phyloP scores from a whole-genome alignment of 2,113 vertebrate species.

The Sander lucioperca region DNA sequence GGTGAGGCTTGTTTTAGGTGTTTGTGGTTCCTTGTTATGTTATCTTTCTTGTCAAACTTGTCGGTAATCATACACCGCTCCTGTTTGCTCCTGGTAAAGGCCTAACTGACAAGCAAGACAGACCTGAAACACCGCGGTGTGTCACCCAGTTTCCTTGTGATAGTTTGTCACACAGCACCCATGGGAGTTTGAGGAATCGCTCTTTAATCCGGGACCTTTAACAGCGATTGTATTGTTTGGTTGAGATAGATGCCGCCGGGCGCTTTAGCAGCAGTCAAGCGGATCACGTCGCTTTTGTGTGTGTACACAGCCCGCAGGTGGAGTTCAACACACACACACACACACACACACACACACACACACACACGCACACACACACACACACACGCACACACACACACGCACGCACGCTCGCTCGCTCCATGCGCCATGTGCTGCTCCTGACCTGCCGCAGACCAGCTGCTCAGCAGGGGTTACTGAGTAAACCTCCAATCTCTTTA shows the following conservation, averaged over 20 bases:
- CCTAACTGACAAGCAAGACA: conserved; percentile 26
- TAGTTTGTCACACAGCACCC: conserved; percentile 58
- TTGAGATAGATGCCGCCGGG: conserved; percentile 76
- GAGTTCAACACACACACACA: conserved; percentile 64
- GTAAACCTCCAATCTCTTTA: conserved; percentile 83
- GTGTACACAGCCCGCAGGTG: conserved; percentile 81
- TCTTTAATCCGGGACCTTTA: conserved; percentile 81
- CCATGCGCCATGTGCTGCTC: conserved; percentile 79
- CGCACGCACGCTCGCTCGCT: conserved; percentile 18
- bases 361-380: conserved; percentile 49
- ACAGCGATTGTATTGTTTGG: conserved; percentile 78
- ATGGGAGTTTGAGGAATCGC: conserved; percentile 66
- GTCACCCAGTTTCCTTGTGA: conserved; percentile 30
- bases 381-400: conserved; percentile 32
- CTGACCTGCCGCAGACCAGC: conserved; percentile 82
- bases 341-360: conserved; percentile 39
- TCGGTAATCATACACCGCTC: conserved; percentile 68
- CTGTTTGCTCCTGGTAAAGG: conserved; percentile 55
- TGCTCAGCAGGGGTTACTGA: conserved; percentile 81
- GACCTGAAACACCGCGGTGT: conserved; percentile 8
- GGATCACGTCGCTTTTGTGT: conserved; percentile 81
- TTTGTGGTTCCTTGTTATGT: conserved; percentile 39
- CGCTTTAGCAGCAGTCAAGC: conserved; percentile 81
- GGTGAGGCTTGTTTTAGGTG: conserved; percentile 19
- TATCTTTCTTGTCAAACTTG: conserved; percentile 70